Evolutionary conservation across 2,113 vertebrate species (phyloP).

Genomic region (Melanotaenia duboulayi): DNA sequence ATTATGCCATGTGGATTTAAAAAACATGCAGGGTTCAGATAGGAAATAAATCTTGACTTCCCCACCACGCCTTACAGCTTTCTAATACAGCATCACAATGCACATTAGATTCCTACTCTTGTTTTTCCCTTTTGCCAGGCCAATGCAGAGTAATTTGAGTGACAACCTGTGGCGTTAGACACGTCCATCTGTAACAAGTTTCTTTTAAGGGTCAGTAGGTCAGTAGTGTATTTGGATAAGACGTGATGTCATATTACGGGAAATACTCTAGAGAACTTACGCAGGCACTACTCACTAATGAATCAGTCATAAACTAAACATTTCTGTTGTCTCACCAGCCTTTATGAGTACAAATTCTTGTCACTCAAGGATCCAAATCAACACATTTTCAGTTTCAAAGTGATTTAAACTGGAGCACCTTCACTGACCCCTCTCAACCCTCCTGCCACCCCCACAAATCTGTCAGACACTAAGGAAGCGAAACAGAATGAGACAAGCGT

Average conservation of each 20-base stretch:
- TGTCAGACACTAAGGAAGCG: conserved; percentile 52
- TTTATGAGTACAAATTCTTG: conserved; percentile 29
- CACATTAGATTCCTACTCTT: too few species aligned
- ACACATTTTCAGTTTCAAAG: conserved; percentile 16
- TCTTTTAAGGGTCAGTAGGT: conserved; percentile 33
- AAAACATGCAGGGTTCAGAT: too few species aligned
- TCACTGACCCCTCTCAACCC: neutral
- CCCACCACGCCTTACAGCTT: too few species aligned
- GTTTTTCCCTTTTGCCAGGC: neutral
- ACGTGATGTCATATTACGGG: conserved; percentile 4
- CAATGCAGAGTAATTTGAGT: neutral
- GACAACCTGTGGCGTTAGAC: neutral
- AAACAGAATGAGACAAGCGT: conserved; percentile 58
- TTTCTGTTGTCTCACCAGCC: conserved; percentile 8
- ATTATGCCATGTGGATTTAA: too few species aligned
- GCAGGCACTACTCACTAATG: conserved; percentile 11
- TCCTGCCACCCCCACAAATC: conserved; percentile 6
- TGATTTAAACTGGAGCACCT: conserved; percentile 35
- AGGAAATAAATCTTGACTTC: too few species aligned
- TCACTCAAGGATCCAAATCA: conserved; percentile 16
- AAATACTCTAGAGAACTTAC: neutral
- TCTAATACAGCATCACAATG: too few species aligned
- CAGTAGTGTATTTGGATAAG: conserved; percentile 10
- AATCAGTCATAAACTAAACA: conserved; percentile 1
- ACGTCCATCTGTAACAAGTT: conserved; percentile 19